Evolutionary conservation across 1,140 invertebrate species (phyloP), one percentile per base, ranked within the genome.

Genomic region (Agraylea sexmaculata): DNA sequence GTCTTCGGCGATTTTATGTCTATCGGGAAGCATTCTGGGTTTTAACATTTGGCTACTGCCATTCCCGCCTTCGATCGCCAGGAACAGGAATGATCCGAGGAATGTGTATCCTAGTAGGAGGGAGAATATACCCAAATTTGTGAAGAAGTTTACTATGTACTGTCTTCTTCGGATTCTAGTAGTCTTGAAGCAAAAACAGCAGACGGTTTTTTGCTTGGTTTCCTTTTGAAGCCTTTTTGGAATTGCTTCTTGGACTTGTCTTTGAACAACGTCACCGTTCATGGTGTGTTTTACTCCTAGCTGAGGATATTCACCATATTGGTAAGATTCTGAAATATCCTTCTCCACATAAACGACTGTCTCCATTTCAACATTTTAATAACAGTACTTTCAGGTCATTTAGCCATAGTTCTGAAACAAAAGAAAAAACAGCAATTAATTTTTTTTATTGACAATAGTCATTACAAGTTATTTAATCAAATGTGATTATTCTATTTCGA

Each of bases 41-140:
- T 59, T 49, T 0, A 54, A 57, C 13, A 61, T 55, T 30, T 64
- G 47, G 34, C 60, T 58, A 18, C 55, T 54, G 12, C 61, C 60
- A 31, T 34, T 41, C 4, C 63, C 74, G 29, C 81, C 83, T 64
- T 95, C 90, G 42, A 93, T 83, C 10, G 85, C 80, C 41, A 91
- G 68, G 61, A 96, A 96, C 54, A 94, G 84, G 55, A 95, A 85
- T 17, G 89, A 92, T 15, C 71, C 71, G 23, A 93, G 67, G n/a
- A 95, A 72, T 1, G 88, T 89, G 60, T 97, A 97, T 6, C 83
- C 83, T 18, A 95, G 71, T 5, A 95, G 73, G 23, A 92, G 69
- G 22, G 77, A 75, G 59, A 87, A 91, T 46, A 95, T 84, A 3
- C 87, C 87, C 30, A 91, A 63, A 58, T 92, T 90, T 18, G 87